Conservation (phyloP, 2,113 vertebrate species). For the Vidua chalybeata region DNA sequence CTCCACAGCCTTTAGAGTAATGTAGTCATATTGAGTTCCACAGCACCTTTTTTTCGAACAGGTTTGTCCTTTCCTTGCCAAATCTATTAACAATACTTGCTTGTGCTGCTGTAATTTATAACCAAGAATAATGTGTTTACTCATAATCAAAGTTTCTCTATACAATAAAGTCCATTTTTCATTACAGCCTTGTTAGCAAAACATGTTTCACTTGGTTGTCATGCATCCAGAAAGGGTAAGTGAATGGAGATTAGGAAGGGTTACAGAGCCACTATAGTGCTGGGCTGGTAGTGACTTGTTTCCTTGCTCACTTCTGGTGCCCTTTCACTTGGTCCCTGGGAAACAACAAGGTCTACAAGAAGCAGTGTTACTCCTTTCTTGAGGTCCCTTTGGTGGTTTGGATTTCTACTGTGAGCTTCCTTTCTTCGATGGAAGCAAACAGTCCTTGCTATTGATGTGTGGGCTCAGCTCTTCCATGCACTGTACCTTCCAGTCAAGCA, state of each 20-base stretch:
- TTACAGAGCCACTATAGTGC: not conserved
- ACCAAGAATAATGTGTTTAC: not conserved
- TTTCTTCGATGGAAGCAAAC: not conserved
- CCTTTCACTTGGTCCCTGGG: not conserved
- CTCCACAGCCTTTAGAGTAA: not conserved
- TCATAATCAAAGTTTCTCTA: not conserved
- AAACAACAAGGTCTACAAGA: not conserved
- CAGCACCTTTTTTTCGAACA: not conserved
- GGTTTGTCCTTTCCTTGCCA: not conserved
- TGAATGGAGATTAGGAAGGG: not conserved
- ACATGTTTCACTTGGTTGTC: not conserved
- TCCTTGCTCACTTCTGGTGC: not conserved
- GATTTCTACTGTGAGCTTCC: not conserved
- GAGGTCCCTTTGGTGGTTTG: not conserved
- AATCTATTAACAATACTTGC: not conserved
- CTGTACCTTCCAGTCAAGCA: not conserved
- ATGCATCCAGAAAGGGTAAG: not conserved
- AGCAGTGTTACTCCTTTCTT: not conserved
- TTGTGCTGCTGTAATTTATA: not conserved
- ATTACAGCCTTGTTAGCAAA: not conserved
- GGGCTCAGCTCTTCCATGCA: rapidly evolving
- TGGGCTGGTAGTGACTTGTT: not conserved
- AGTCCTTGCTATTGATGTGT: not conserved
- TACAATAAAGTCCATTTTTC: not conserved
- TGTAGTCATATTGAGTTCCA: not conserved